These are phyloP conservation scores for Fratercula arctica DNA, from an alignment of 2,797 vertebrate species.

Conservation along the genomic window DNA sequence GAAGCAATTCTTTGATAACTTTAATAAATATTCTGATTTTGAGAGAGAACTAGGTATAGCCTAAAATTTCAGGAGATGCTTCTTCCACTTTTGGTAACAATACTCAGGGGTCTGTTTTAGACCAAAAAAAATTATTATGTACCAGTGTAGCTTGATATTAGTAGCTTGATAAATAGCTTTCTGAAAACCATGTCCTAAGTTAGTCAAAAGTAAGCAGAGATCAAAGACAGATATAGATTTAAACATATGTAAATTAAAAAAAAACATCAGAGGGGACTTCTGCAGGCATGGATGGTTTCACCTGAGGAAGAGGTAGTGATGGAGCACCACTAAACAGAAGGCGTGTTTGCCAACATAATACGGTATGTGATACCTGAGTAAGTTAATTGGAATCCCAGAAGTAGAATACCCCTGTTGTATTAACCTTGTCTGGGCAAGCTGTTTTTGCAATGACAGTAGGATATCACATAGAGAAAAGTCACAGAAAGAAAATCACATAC, in stretches of 20 bases:
- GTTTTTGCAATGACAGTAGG: neutral
- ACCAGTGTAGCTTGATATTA: neutral
- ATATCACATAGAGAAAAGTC: neutral
- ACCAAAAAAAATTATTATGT: neutral
- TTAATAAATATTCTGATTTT: neutral
- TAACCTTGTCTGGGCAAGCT: neutral
- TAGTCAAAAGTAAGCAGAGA: neutral
- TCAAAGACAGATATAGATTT: neutral
- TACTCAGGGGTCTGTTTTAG: neutral
- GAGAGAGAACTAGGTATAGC: neutral
- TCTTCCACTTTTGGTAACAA: neutral
- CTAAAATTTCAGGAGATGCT: neutral
- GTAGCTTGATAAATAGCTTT: neutral
- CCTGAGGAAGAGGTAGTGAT: neutral
- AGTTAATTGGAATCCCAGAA: neutral
- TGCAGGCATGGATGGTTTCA: neutral
- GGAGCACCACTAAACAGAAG: neutral
- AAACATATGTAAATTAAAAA: neutral
- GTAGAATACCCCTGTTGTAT: neutral
- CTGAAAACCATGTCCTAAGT: neutral
- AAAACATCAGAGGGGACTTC: neutral
- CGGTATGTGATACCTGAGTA: neutral
- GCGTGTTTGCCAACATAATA: neutral
- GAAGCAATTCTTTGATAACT: neutral
- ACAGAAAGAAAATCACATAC: neutral